Conservation (phyloP, 1,140 invertebrate genomes). For the Sinonovacula constricta region DNA sequence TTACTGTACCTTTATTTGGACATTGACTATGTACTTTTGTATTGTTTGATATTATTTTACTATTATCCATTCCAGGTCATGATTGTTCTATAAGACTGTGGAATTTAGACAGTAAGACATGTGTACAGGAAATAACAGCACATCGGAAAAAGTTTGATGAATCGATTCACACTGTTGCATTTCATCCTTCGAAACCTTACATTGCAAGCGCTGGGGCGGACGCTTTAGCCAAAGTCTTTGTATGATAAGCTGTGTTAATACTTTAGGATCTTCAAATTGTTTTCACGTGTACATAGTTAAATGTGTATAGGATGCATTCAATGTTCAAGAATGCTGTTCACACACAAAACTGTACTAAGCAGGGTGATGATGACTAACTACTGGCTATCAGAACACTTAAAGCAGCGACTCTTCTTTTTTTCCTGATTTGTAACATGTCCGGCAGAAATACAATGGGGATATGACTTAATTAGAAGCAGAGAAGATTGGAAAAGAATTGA, state of each 20-base stretch:
- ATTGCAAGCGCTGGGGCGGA: constrained; percentile 99
- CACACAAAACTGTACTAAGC: no score
- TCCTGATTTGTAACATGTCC: no score
- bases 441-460: no score
- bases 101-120: constrained; percentile 99
- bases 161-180: constrained; percentile 99
- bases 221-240: constrained; percentile 97
- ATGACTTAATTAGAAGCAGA: no score
- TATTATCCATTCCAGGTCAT: constrained; percentile 85
- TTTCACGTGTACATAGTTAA: constrained; percentile 26
- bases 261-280: constrained; percentile 55
- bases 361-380: no score
- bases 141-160: constrained; percentile 99
- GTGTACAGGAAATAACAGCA: constrained; percentile 99
- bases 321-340: no score
- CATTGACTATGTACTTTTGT: not conserved
- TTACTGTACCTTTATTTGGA: no score
- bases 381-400: no score
- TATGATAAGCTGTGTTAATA: constrained; percentile 73
- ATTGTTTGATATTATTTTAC: constrained; percentile 35
- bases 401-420: no score
- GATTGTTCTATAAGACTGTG: constrained; percentile 99
- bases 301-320: no score
- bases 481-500: no score
- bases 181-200: constrained; percentile 98